A percentile compares a stretch with the other conserved stretches of the same genome.
These are phyloP conservation scores for Brotogeris chrysoptera DNA, from an alignment of 2,797 vertebrate genomes.

Conservation along the genomic window DNA sequence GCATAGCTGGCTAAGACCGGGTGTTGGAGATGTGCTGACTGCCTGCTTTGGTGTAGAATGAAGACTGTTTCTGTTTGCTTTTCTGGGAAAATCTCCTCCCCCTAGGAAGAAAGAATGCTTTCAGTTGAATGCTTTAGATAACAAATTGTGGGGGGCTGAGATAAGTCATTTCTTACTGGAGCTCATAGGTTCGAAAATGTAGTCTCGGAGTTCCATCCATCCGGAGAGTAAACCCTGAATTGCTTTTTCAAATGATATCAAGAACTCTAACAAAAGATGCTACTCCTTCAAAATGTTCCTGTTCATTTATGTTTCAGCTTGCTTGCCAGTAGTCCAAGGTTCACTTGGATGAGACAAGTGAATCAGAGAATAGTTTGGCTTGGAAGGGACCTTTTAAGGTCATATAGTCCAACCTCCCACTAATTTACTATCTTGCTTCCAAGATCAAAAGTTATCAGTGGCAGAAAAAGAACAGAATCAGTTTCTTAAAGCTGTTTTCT, in stretches of 20 bases:
- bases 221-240: not conserved
- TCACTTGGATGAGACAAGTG: not conserved
- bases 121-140: not conserved
- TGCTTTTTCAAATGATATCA: not conserved
- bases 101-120: not conserved
- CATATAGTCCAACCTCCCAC: not conserved
- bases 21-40: not conserved
- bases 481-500: not conserved
- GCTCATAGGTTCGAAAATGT: not conserved
- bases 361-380: not conserved
- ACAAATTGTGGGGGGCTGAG: not conserved
- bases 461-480: not conserved
- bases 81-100: not conserved
- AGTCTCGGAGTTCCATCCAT: not conserved
- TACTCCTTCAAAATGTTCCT: not conserved
- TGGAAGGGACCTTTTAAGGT: not conserved
- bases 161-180: not conserved
- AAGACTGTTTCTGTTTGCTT: not conserved
- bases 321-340: not conserved
- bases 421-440: not conserved
- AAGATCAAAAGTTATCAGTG: not conserved
- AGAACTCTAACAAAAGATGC: not conserved
- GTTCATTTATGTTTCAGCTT: rapidly evolving
- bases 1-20: not conserved
- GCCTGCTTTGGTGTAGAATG: not conserved